A percentile compares a stretch with the other conserved stretches of the same genome.
Conservation (phyloP, 2,888 invertebrate species). For the Morpho achilles region DNA sequence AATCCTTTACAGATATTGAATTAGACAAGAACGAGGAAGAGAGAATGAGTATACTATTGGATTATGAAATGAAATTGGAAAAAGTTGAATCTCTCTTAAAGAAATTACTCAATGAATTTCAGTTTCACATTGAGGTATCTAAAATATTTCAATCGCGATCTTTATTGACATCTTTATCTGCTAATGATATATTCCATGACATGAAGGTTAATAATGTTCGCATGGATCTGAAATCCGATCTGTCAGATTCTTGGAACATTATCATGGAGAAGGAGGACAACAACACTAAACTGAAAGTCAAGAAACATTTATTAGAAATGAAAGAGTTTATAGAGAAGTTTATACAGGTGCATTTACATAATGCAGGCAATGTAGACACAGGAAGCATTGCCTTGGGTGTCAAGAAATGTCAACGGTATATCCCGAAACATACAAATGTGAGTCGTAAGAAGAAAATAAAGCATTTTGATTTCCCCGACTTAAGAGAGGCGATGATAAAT, state of each 20-base stretch:
- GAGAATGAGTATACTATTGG: slow-evolving; percentile 43
- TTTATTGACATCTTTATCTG: slow-evolving; percentile 40
- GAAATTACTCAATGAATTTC: slow-evolving; percentile 56
- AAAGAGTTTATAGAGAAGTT: slow-evolving; percentile 54
- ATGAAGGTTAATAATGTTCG: slow-evolving; percentile 11
- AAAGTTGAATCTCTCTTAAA: slow-evolving; percentile 53
- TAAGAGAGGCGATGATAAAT: slow-evolving; percentile 56
- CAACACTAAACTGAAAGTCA: slow-evolving; percentile 48
- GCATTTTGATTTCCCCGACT: slow-evolving; percentile 62
- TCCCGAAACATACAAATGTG: slow-evolving; percentile 34
- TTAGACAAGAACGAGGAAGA: slow-evolving; percentile 59
- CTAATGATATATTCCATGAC: no score
- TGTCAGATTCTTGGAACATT: slow-evolving; percentile 56
- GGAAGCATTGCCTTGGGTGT: slow-evolving; percentile 26
- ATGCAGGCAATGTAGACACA: background rate
- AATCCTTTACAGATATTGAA: slow-evolving; percentile 65
- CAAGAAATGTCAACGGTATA: slow-evolving; percentile 34
- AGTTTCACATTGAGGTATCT: slow-evolving; percentile 66
- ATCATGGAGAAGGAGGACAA: slow-evolving; percentile 56
- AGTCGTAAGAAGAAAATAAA: slow-evolving; percentile 58
- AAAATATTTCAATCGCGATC: slow-evolving; percentile 56
- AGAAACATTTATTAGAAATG: slow-evolving; percentile 51
- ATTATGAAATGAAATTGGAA: slow-evolving; percentile 57
- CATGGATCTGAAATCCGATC: slow-evolving; percentile 36
- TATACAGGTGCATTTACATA: slow-evolving; percentile 41